A percentile compares a stretch with the other conserved stretches of the same genome.
phyloP scores from a whole-genome alignment of 2,888 invertebrate genomes.

The Germaria angustata region DNA sequence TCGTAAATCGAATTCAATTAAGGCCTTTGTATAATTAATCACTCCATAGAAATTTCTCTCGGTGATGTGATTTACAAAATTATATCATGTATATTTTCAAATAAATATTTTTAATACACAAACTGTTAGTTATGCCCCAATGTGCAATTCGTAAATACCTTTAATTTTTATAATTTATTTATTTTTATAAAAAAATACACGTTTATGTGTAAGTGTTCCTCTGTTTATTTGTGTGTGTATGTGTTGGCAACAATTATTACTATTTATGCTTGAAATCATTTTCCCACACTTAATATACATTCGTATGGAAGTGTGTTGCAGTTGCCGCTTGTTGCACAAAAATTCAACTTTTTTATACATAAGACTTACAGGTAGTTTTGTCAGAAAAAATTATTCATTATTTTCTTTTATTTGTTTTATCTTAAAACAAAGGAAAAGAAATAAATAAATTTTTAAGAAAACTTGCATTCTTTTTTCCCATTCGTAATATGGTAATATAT shows the following conservation, averaged over 20 bases:
- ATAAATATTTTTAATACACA: no score
- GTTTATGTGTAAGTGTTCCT: background rate
- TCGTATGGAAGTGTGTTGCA: background rate
- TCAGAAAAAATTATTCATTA: background rate
- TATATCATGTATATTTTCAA: no score
- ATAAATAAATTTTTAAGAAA: background rate
- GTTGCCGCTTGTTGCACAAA: conserved; percentile 29
- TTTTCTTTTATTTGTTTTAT: conserved; percentile 7
- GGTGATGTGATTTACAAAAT: no score
- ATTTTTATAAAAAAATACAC: no score
- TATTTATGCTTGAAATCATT: conserved; percentile 57
- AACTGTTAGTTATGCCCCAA: background rate
- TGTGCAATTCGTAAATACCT: background rate
- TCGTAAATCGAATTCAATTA: no score
- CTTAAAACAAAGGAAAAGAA: background rate
- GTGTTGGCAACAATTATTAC: conserved; percentile 34
- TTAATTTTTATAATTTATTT: background rate
- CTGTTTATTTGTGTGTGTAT: background rate
- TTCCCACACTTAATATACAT: conserved; percentile 55
- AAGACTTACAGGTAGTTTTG: background rate
- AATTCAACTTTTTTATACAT: conserved; percentile 23
- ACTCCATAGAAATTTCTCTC: no score
- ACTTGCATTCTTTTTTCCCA: conserved; percentile 14
- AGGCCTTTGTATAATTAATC: no score
- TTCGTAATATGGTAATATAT: background rate